Evolutionary conservation across 2,888 invertebrate genomes (phyloP), one percentile per base, ranked within the genome.

Genomic region (Cheilosia variabilis): DNA sequence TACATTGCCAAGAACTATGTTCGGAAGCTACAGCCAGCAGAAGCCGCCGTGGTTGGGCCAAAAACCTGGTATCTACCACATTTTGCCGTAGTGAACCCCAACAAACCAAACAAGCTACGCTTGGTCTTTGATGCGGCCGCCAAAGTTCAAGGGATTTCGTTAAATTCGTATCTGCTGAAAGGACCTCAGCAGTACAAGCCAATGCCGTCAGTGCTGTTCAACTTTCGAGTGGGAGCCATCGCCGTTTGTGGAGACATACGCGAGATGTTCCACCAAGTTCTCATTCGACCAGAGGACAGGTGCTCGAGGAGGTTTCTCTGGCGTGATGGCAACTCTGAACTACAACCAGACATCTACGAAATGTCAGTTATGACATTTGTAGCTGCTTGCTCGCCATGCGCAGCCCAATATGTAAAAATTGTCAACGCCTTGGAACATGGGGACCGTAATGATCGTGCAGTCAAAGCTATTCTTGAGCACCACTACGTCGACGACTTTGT

Each of bases 101-200:
- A 89, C 22, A 89, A 90, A 66, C 87, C 87, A 9, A 87, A 83
- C 41, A 87, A 89, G 76, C 47, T 89, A 4, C 83, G 89, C 24
- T 52, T 90, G 6, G 90, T 90, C 0, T 90, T 87, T 62, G 90
- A 90, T 75, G 90, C 90, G 6, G 90, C 90, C 17, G 90, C 89
- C 2, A 87, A 75, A 27, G 87, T 76, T 3, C 31, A 88, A n/a
- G 90, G 89, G 7, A 43, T 87, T 2, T 88, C 87, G 17, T 66
- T 90, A n/a, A 90, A 90, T 72, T 88, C 88, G 17, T 34, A 79
- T 7, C 65, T 91, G 9, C 65, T 90, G 7, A 86, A 88, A 22
- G 91, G 91, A 1, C 90, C 91, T 2, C 90, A 90, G 68, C 66
- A 90, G 7, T 87, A 90, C 4, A 81, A 88, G n/a, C 88, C 90